Evolutionary conservation across 2,888 invertebrate species (phyloP), one percentile per base, ranked within the genome.

Genomic region (Anarsia innoxiella): DNA sequence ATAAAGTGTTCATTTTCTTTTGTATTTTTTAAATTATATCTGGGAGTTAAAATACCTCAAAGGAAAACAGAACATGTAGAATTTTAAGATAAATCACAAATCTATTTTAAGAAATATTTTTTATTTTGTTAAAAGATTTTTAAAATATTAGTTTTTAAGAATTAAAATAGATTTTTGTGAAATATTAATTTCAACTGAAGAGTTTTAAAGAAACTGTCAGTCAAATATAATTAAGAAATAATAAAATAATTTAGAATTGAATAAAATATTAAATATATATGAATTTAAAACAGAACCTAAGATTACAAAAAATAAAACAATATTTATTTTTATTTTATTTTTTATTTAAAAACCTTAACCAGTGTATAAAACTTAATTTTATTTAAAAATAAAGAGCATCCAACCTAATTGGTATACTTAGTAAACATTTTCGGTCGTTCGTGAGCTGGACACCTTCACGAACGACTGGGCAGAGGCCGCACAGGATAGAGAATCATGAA

Each of bases 1-100:
- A 36, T 43, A 36, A 44, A 36, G 36, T 32, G 31, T 48, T 37
- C 51, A 46, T 43, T 44, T 46, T 50, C 44, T 51, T 45, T 50
- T 44, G 44, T 52, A 4, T 6, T 10, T 5, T 29, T 19, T 19
- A 19, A 19, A 19, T 19, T 19, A 19, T 19, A 19, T 5, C n/a
- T 19, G 19, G 8, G 19, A 19, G 19, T 19, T 5, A 19, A 19
- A 19, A 19, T 19, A 8, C 19, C 8, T 19, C 8, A 19, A 19
- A 19, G 19, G 8, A 5, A 19, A 19, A 8, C 8, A 5, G 19
- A 19, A 19, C 19, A 19, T 19, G 8, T 8, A 5, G 3, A 19
- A 19, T 19, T 19, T 5, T 19, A 19, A 19, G 8, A 19, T 3
- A 19, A 19, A 5, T 19, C 8, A 19, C 19, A 19, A 19, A 19